Evolutionary conservation across 2,797 vertebrate species (phyloP).

Genomic region (Micrastur ruficollis): DNA sequence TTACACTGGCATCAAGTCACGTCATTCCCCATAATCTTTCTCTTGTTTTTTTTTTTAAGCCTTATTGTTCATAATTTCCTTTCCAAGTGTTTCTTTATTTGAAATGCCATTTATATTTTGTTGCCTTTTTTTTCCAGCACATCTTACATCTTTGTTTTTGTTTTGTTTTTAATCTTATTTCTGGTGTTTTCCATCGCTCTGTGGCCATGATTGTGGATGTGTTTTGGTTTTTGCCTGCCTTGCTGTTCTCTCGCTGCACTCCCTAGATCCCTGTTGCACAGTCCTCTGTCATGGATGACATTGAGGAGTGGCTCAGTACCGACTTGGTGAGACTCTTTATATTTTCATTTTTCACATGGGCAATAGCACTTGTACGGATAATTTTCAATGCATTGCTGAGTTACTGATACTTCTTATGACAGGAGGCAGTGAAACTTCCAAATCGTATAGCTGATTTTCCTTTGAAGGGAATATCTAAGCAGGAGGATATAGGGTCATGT

Average conservation of each 20-base stretch:
- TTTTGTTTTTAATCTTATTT: constrained; percentile 73
- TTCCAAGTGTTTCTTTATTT: constrained; percentile 57
- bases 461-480: background rate
- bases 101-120: constrained; percentile 62
- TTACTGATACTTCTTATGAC: background rate
- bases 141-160: constrained; percentile 75
- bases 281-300: constrained; percentile 99
- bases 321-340: constrained; percentile 94
- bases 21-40: constrained; percentile 40
- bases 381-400: constrained; percentile 18
- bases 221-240: constrained; percentile 84
- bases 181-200: constrained; percentile 74
- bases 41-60: constrained; percentile 18
- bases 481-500: background rate
- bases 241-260: constrained; percentile 78
- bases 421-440: background rate
- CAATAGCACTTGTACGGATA: background rate
- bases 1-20: constrained; percentile 15
- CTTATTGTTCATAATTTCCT: constrained; percentile 51
- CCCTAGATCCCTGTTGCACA: constrained; percentile 88
- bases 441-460: background rate
- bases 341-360: constrained; percentile 74
- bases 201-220: constrained; percentile 73
- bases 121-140: constrained; percentile 60
- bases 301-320: constrained; percentile 98